phyloP scores from a whole-genome alignment of 2,113 vertebrate species.

The Struthio camelus region DNA sequence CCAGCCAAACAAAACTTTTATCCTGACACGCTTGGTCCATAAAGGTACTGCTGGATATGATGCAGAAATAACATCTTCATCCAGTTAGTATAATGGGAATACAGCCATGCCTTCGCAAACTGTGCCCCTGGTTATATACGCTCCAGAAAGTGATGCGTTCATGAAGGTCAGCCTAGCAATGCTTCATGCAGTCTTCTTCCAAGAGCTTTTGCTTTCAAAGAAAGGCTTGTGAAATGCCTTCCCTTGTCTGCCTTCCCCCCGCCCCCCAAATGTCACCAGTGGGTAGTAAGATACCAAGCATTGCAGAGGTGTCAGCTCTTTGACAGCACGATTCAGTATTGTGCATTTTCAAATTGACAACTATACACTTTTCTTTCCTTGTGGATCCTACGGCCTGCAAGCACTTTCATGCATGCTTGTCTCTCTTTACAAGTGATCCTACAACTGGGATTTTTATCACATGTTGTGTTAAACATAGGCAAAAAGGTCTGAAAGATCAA shows the following conservation, averaged over 20 bases:
- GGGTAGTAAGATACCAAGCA: slow-evolving; percentile 33
- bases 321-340: slow-evolving; percentile 54
- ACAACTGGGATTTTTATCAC: slow-evolving; percentile 16
- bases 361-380: not conserved
- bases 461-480: slow-evolving; percentile 15
- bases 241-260: no score
- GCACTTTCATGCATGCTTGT: slow-evolving; percentile 10
- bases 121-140: not conserved
- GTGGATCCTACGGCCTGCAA: slow-evolving; percentile 9
- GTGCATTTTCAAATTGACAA: slow-evolving; percentile 41
- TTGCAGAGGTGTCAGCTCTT: slow-evolving; percentile 45
- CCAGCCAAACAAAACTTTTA: not conserved
- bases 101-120: not conserved
- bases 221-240: not conserved
- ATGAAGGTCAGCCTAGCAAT: not conserved
- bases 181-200: not conserved
- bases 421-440: slow-evolving; percentile 16
- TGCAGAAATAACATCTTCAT: not conserved
- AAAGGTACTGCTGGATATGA: not conserved
- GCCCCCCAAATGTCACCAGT: not conserved
- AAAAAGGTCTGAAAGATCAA: slow-evolving; percentile 49
- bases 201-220: not conserved
- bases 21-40: not conserved
- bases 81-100: not conserved
- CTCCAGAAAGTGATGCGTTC: not conserved